Evolutionary conservation across 1,140 invertebrate species (phyloP), one percentile per base, ranked within the genome.

Genomic region (Drosophila miranda): DNA sequence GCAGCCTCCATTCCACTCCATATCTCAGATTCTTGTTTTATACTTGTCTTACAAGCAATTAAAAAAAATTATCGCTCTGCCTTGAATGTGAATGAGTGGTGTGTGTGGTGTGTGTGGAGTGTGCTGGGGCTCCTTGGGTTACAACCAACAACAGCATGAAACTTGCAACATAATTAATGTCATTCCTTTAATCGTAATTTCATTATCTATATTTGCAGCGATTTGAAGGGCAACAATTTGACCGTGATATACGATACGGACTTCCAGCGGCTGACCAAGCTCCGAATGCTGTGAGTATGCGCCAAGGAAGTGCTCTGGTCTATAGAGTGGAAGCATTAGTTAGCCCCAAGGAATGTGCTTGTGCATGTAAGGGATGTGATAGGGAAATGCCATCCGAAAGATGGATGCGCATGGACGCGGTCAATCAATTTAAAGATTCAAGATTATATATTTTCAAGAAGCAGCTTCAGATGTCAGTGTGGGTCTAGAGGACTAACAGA

Each of bases 221-320:
- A 98, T 92, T 94, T 99, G 19, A 97, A 98, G 93, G 96, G 96
- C 61, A 99, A 99, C 92, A 98, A 98, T 92, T 95, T 99, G 76
- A 96, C 95, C 42, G 94, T 96, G 50, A 95, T 99, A 64, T 95
- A 95, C 89, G 95, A 96, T 66, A 94, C 95, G 58, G 97, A 99
- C 92, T 98, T 99, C 82, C 95, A 96, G 83, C 95, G 96, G 77
- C 92, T 98, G 91, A 94, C 94, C 52, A 95, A 97, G 76, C 93
- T 99, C 26, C 94, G 96, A 90, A 96, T 97, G 77, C 92, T 99
- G 97, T 98, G 93, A 98, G 97, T 97, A 79, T 58, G 51, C 11
- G 28, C 11, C 16, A 13, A n/a, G 41, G 16, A 43, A 23, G 28
- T 16, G 26, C 28, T 13, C 6, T 23, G 8, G 19, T 19, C 19